Conservation (phyloP, 2,797 vertebrate species). For the Chelmon rostratus region DNA sequence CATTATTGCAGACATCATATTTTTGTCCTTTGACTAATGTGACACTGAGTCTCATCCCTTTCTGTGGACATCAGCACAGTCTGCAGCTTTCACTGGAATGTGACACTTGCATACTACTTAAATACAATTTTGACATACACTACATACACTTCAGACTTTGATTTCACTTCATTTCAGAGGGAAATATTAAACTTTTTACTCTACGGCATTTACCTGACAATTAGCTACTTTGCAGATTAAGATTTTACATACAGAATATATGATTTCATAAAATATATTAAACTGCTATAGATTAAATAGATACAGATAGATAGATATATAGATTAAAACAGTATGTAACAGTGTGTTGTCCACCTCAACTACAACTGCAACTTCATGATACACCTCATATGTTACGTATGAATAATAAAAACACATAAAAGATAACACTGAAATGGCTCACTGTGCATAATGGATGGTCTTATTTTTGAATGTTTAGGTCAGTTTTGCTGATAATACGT, state of each 20-base stretch:
- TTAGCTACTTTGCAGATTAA: background rate
- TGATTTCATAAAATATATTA: background rate
- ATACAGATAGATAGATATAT: too few species aligned
- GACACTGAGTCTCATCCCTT: background rate
- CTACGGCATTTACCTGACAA: background rate
- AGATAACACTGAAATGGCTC: background rate
- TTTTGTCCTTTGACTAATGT: background rate
- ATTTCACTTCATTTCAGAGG: background rate
- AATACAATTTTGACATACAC: background rate
- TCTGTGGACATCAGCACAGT: background rate
- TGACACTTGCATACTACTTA: background rate
- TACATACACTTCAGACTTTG: background rate
- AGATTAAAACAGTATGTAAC: background rate
- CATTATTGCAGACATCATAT: background rate
- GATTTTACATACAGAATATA: background rate
- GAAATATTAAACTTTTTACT: slow-evolving; percentile 1
- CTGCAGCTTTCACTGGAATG: too few species aligned
- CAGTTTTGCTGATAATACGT: background rate
- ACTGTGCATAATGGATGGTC: background rate
- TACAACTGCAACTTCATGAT: background rate
- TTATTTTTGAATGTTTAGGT: background rate
- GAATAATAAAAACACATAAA: too few species aligned
- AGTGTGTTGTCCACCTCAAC: background rate
- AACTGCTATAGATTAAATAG: background rate
- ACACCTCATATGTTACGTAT: background rate